Conservation (phyloP, 2,888 invertebrate species). For the Acrobasis repandana region DNA sequence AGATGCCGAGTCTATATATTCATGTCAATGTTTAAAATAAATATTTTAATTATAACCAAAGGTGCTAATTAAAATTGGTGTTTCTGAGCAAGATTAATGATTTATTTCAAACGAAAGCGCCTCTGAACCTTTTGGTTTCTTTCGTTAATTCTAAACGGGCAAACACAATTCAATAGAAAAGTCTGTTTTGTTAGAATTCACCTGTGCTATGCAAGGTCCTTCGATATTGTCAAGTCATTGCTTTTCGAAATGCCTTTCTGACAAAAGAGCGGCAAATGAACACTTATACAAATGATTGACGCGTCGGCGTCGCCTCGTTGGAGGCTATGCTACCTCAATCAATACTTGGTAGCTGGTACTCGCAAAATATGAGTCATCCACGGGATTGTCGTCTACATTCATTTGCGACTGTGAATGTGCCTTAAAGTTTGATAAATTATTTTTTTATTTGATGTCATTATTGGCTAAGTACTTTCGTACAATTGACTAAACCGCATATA, state of each 20-base stretch:
- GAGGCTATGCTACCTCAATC: slow-evolving; percentile 5
- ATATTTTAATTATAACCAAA: too few species aligned
- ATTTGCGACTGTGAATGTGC: slow-evolving; percentile 1
- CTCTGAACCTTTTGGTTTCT: too few species aligned
- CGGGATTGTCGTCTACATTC: not conserved
- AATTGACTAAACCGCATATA: too few species aligned
- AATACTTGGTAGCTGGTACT: slow-evolving; percentile 1
- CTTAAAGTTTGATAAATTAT: too few species aligned
- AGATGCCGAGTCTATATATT: too few species aligned
- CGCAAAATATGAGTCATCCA: not conserved
- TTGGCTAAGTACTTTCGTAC: too few species aligned
- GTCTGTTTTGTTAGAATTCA: not conserved
- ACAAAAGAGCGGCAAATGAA: slow-evolving; percentile 1
- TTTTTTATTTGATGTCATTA: too few species aligned
- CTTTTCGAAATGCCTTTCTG: not conserved
- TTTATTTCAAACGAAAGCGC: too few species aligned
- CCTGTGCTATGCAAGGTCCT: not conserved
- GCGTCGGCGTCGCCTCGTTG: not conserved
- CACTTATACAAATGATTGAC: not conserved
- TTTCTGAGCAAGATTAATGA: too few species aligned
- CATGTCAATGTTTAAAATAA: too few species aligned
- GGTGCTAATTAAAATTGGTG: too few species aligned
- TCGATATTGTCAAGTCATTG: not conserved
- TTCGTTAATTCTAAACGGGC: too few species aligned
- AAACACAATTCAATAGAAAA: not conserved